A percentile compares a stretch with the other conserved stretches of the same genome.
Evolutionary conservation across 1,140 invertebrate genomes (phyloP).

Genomic region (Drosophila yakuba): DNA sequence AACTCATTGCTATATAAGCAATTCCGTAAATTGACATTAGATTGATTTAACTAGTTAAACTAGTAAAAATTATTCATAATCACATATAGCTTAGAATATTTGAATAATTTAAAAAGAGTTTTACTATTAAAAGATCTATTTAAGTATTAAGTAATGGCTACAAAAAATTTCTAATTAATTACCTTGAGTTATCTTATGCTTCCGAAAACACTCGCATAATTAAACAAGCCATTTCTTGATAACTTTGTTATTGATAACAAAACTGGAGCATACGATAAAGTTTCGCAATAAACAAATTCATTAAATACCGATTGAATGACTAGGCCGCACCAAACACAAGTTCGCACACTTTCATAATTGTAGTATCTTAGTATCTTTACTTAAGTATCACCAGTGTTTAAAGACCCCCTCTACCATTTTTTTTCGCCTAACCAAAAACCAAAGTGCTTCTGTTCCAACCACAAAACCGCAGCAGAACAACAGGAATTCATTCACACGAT

Average conservation of each 20-base stretch:
- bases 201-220: not conserved
- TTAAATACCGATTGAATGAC: conserved; percentile 13
- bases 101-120: not conserved
- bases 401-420: conserved; percentile 3
- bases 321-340: too few species aligned
- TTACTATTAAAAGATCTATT: not conserved
- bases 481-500: conserved; percentile 48
- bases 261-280: conserved; percentile 4
- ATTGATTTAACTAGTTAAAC: too few species aligned
- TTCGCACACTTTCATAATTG: not conserved
- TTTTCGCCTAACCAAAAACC: conserved; percentile 7
- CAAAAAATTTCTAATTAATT: conserved; percentile 6
- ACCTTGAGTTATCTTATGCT: conserved; percentile 1
- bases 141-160: not conserved
- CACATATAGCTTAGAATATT: too few species aligned
- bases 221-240: conserved; percentile 1
- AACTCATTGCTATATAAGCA: not conserved
- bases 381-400: conserved; percentile 7
- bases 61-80: too few species aligned
- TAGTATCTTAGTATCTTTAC: not conserved
- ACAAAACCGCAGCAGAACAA: conserved; percentile 21
- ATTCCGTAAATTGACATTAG: too few species aligned
- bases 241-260: conserved; percentile 12
- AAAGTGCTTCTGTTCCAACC: conserved; percentile 43
- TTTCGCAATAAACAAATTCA: conserved; percentile 18